phyloP scores from a whole-genome alignment of 2,888 invertebrate species.

The Hydropsyche betteni region DNA sequence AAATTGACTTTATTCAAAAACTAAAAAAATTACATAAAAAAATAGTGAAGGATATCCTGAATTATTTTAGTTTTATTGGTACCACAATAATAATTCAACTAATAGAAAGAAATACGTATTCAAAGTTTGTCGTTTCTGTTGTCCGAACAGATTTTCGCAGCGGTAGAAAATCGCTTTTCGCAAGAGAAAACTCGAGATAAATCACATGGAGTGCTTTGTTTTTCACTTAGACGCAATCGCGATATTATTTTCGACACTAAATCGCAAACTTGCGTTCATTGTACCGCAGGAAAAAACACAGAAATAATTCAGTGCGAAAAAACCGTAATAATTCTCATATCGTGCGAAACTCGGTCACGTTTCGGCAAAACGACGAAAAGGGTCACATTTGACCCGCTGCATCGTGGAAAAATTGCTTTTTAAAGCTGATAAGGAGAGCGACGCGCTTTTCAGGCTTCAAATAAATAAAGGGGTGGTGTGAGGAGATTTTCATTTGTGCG shows the following conservation, averaged over 20 bases:
- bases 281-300: too few species aligned
- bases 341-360: neutral
- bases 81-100: too few species aligned
- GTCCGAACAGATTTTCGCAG: constrained; percentile 26
- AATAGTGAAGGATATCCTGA: too few species aligned
- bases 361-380: neutral
- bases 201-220: constrained; percentile 29
- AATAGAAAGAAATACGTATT: neutral
- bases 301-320: too few species aligned
- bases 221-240: neutral
- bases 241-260: constrained; percentile 9
- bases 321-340: too few species aligned
- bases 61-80: too few species aligned
- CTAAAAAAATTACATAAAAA: too few species aligned
- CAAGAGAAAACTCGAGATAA: constrained; percentile 23
- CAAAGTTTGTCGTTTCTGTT: constrained; percentile 19
- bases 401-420: neutral
- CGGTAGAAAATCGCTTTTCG: constrained; percentile 14
- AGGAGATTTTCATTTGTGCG: neutral
- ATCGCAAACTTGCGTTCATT: too few species aligned
- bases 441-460: neutral
- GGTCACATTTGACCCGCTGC: constrained; percentile 10
- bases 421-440: neutral
- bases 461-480: neutral
- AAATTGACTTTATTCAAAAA: too few species aligned